phyloP scores from a whole-genome alignment of 2,113 vertebrate species.

The Telmatochromis sp. region DNA sequence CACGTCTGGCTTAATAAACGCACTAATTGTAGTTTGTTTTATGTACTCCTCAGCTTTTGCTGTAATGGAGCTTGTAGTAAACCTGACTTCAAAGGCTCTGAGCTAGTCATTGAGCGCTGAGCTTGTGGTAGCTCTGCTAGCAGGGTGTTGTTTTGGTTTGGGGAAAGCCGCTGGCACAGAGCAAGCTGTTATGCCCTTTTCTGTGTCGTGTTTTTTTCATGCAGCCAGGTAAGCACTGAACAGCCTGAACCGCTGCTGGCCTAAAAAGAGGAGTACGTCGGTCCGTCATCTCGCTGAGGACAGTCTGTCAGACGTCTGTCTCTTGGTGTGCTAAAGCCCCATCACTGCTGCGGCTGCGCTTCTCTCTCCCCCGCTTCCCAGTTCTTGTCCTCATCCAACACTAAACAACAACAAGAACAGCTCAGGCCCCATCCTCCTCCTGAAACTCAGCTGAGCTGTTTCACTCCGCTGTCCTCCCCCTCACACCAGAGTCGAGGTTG shows the following conservation, averaged over 20 bases:
- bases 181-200: slow-evolving; percentile 16
- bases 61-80: slow-evolving; percentile 25
- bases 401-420: slow-evolving; percentile 23
- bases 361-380: background rate
- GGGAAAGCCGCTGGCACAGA: slow-evolving; percentile 40
- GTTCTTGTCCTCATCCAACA: slow-evolving; percentile 48
- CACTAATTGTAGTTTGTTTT: slow-evolving; percentile 40
- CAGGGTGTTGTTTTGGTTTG: slow-evolving; percentile 49
- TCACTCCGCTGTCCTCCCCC: slow-evolving; percentile 25
- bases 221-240: slow-evolving; percentile 31
- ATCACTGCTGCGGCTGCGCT: background rate
- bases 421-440: background rate
- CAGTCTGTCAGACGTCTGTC: slow-evolving; percentile 39
- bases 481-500: slow-evolving; percentile 35
- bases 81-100: slow-evolving; percentile 43
- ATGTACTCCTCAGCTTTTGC: slow-evolving; percentile 19
- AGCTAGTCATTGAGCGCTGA: slow-evolving; percentile 5
- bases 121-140: slow-evolving; percentile 24
- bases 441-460: slow-evolving; percentile 17
- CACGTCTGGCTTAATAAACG: slow-evolving; percentile 23
- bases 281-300: slow-evolving; percentile 29
- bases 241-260: slow-evolving; percentile 16
- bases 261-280: background rate
- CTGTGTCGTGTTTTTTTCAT: background rate
- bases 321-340: slow-evolving; percentile 29